These are phyloP conservation scores for Melipona bicolor DNA, from an alignment of 2,888 invertebrate genomes.

Conservation along the genomic window DNA sequence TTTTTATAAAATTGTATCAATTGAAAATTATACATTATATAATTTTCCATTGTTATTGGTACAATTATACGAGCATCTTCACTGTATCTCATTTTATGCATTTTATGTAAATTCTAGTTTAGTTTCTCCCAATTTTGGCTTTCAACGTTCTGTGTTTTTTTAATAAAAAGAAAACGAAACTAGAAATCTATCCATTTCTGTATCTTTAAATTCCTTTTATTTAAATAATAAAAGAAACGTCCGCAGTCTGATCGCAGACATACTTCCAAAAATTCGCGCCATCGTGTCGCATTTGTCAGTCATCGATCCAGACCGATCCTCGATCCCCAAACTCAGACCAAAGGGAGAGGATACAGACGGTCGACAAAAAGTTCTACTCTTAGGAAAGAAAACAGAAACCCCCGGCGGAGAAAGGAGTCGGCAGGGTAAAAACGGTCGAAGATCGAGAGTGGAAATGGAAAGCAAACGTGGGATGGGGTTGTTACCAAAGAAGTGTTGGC, in stretches of 20 bases:
- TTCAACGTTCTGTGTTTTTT: no score
- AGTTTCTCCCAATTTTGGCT: no score
- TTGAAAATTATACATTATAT: no score
- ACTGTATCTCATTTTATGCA: no score
- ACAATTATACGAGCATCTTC: no score
- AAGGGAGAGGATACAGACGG: constrained; percentile 16
- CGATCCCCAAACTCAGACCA: not conserved
- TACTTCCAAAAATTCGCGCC: not conserved
- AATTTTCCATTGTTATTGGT: no score
- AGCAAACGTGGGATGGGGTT: constrained; percentile 30
- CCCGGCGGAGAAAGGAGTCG: constrained; percentile 43
- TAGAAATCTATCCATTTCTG: not conserved
- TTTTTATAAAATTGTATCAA: no score
- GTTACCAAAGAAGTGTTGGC: constrained; percentile 44
- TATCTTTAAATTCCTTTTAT: no score
- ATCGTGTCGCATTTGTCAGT: no score
- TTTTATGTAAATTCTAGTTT: no score
- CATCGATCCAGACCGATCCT: constrained; percentile 9
- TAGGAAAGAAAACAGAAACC: constrained; percentile 70
- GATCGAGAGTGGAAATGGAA: constrained; percentile 21
- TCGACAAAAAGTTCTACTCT: constrained; percentile 61
- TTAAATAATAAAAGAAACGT: not conserved
- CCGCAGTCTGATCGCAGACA: not conserved
- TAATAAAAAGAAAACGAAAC: no score
- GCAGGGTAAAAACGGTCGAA: constrained; percentile 36